phyloP scores from a whole-genome alignment of 2,888 invertebrate species.

The Cephonodes hylas region DNA sequence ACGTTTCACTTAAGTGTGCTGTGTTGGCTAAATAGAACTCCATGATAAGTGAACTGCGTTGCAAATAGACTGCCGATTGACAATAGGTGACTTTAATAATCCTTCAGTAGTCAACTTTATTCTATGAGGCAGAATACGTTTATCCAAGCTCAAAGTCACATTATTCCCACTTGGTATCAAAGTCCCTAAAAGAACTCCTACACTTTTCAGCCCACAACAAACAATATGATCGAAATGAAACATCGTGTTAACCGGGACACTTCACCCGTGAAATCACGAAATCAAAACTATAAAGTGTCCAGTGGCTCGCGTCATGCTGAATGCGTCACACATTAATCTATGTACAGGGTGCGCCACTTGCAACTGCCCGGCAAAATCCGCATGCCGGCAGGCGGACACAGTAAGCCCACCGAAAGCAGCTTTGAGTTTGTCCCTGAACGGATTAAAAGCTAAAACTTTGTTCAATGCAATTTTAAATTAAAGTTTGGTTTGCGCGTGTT shows the following conservation, averaged over 20 bases:
- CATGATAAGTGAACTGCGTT: no score
- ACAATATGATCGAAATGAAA: slow-evolving; percentile 1
- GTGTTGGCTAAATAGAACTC: no score
- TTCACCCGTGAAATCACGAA: slow-evolving; percentile 38
- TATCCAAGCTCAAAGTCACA: no score
- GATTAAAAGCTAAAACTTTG: slow-evolving; percentile 63
- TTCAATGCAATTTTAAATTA: slow-evolving; percentile 12
- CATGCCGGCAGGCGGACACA: slow-evolving; percentile 54
- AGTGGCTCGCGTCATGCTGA: slow-evolving; percentile 32
- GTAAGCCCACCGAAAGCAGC: slow-evolving; percentile 60
- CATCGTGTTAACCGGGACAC: slow-evolving; percentile 16
- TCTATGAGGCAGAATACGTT: no score
- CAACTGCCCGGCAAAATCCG: slow-evolving; percentile 59
- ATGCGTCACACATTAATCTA: slow-evolving; percentile 63
- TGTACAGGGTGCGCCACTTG: slow-evolving; percentile 45
- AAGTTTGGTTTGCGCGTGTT: slow-evolving; percentile 35
- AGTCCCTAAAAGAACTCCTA: no score
- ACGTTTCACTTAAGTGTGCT: no score
- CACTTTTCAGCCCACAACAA: no score
- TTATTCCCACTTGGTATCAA: no score
- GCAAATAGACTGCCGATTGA: no score
- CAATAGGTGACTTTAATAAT: no score
- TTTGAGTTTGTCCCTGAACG: slow-evolving; percentile 66
- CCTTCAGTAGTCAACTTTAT: no score
- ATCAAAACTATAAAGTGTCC: slow-evolving; percentile 42